phyloP scores from a whole-genome alignment of 2,113 vertebrate genomes.

The Forbesichthys agassizii region DNA sequence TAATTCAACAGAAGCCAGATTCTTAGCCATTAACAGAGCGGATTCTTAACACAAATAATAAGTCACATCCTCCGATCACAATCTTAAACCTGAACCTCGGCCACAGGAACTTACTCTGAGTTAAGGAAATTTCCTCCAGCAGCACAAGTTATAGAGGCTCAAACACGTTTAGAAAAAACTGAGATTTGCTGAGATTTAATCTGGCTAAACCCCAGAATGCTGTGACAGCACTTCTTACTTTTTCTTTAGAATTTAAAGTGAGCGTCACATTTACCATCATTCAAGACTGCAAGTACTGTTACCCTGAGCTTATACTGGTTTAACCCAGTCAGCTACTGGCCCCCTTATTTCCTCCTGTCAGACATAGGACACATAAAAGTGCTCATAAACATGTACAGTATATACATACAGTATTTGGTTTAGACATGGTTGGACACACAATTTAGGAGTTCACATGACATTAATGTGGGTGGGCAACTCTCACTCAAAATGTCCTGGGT shows the following conservation, averaged over 20 bases:
- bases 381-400: neutral
- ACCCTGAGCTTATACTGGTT: neutral
- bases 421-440: neutral
- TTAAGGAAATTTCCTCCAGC: constrained; percentile 24
- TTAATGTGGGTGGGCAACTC: no score
- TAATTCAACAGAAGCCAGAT: neutral
- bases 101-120: constrained; percentile 2
- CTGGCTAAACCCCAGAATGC: constrained; percentile 34
- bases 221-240: constrained; percentile 36
- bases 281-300: neutral
- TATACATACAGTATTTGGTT: no score
- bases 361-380: neutral
- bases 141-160: constrained; percentile 29
- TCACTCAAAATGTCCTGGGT: no score
- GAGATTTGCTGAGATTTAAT: constrained; percentile 48
- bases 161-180: constrained; percentile 41
- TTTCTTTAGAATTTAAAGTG: constrained; percentile 7
- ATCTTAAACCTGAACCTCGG: constrained; percentile 39
- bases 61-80: constrained; percentile 46
- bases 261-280: constrained; percentile 17
- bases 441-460: neutral
- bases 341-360: neutral
- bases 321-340: constrained; percentile 1
- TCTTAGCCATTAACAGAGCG: constrained; percentile 16
- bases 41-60: constrained; percentile 2